Base-by-base conservation (phyloP, 2,888 invertebrate species). In the Trissolcus japonicus region DNA sequence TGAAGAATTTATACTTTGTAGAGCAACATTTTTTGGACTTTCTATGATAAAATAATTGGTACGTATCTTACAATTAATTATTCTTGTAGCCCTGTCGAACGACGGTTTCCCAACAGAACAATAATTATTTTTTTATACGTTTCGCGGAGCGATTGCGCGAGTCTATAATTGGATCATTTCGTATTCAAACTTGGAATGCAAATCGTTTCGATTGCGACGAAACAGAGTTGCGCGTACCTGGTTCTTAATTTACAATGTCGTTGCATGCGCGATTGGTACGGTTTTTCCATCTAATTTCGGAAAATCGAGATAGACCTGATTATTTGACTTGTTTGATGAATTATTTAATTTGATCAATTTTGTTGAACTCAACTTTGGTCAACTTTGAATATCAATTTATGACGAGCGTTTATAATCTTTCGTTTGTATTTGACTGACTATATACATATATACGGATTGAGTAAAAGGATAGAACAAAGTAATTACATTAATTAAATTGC, bases 211-310 rank as follows among this genome's bases (percentile, higher is more conserved):
- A 65, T 66, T 46, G 66, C 61, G 60, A 51, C 61, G 73, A 66
- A 73, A 61, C 51, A 60, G 54, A 35, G 11, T 55, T 67, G 61
- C 65, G 35, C 9, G 48, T 61, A 57, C 51, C 16, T 50, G 53
- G 67, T 74, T 67, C 74, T 67, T 61, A 67, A 74, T 67, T 61
- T 53, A 66, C 62, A 67, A 74, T 74, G 21, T 17, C 51, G 56
- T 66, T 57, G 48, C 55, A 62, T 62, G 67, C 67, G 61, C 67
- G 61, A 67, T 14, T 56, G 56, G 56, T 56, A 48, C 65, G 29
- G 56, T 73, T 66, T 56, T 56, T 73, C 61, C 56, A 4, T 56
- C 41, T 54, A 17, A 74, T 68, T 62, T 74, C 74, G 51, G 66
- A 65, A 74, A 62, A 55, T 54, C 54, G 57, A 54, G 9, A 19